Evolutionary conservation across 2,888 invertebrate genomes (phyloP).

Genomic region (Brachynemurus nebulosus): DNA sequence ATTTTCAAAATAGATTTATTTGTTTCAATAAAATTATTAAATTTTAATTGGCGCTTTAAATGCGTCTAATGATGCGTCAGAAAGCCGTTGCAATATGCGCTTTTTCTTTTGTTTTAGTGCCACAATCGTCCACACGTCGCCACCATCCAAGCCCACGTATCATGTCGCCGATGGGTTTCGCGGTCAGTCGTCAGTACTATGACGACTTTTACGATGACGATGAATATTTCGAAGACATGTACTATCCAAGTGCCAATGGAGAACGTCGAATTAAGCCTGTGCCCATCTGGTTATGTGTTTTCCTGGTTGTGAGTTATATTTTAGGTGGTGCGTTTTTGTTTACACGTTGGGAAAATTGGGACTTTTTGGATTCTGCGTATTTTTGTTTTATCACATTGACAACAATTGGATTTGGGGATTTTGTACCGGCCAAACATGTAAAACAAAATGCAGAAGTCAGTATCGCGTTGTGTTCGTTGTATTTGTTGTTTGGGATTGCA

Average conservation of each 20-base stretch:
- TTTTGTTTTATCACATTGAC: constrained; percentile 90
- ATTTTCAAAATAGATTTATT: too few species aligned
- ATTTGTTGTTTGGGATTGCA: constrained; percentile 87
- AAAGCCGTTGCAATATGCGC: too few species aligned
- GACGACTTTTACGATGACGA: constrained; percentile 46
- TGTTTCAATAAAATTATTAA: too few species aligned
- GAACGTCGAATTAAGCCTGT: constrained; percentile 50
- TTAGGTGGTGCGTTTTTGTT: constrained; percentile 79
- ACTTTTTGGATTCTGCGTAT: constrained; percentile 75
- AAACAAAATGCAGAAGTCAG: constrained; percentile 37
- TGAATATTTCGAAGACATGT: constrained; percentile 32
- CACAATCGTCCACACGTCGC: too few species aligned
- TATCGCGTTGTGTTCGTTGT: constrained; percentile 80
- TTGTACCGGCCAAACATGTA: constrained; percentile 69
- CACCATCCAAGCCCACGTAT: constrained; percentile 39
- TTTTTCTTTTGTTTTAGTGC: not conserved
- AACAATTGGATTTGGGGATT: constrained; percentile 86
- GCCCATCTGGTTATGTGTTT: constrained; percentile 80
- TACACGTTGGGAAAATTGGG: constrained; percentile 75
- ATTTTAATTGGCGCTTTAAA: too few species aligned
- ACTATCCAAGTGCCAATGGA: constrained; percentile 21
- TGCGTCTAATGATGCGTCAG: too few species aligned
- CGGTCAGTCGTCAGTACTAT: constrained; percentile 43
- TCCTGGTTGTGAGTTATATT: constrained; percentile 79
- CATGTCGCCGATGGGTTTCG: constrained; percentile 55